Percentiles rank a stretch among this genome's conserved stretches.
phyloP scores from a whole-genome alignment of 2,113 vertebrate genomes.

The Phodopus roborovskii region DNA sequence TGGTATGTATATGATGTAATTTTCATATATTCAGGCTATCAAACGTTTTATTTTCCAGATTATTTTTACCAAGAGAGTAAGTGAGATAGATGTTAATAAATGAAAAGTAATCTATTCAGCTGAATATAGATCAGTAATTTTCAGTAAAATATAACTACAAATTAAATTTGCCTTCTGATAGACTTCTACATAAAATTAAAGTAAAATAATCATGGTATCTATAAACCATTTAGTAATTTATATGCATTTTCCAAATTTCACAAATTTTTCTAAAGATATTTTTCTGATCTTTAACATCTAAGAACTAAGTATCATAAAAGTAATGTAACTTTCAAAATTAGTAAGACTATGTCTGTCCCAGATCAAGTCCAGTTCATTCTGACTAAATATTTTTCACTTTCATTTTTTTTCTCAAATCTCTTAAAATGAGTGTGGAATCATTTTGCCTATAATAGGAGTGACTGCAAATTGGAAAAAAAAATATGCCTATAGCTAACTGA shows the following conservation, averaged over 20 bases:
- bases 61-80: slow-evolving; percentile 3
- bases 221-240: not conserved
- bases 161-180: not conserved
- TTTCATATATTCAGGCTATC: not conserved
- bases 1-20: not conserved
- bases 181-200: slow-evolving; percentile 7
- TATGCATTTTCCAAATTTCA: not conserved
- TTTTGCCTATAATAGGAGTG: not conserved
- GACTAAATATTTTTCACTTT: not conserved
- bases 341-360: not conserved
- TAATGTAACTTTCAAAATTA: not conserved
- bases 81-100: not conserved
- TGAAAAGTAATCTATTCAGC: not conserved
- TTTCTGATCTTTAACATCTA: not conserved
- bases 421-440: not conserved
- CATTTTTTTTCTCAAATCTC: not conserved
- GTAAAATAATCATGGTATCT: not conserved
- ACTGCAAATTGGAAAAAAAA: not conserved
- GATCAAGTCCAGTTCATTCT: not conserved
- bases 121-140: not conserved
- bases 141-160: not conserved
- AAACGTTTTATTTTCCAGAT: not conserved
- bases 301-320: not conserved
- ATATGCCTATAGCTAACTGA: not conserved
- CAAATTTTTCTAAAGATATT: not conserved